phyloP scores from a whole-genome alignment of 2,113 vertebrate genomes.

The Phalacrocorax brasilianus region DNA sequence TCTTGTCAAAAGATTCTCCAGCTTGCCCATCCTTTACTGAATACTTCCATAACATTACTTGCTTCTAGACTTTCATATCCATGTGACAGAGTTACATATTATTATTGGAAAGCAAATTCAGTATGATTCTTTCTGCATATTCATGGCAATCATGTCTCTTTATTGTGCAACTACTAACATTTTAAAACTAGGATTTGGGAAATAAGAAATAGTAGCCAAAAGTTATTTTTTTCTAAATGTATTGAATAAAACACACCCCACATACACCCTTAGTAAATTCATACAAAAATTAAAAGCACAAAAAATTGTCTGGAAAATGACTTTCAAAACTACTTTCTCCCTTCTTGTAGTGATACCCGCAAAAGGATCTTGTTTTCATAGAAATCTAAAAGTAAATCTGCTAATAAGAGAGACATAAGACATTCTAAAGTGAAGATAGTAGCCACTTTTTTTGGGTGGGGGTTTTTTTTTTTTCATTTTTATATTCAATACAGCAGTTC shows the following conservation, averaged over 20 bases:
- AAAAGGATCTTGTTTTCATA: not conserved
- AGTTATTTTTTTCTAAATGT: accelerated
- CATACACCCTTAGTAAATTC: not conserved
- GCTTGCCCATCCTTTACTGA: not conserved
- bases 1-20: not conserved
- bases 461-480: not conserved
- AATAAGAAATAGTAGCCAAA: not conserved
- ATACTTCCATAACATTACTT: not conserved
- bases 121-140: not conserved
- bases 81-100: not conserved
- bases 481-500: not conserved
- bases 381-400: not conserved
- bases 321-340: not conserved
- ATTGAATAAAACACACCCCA: accelerated
- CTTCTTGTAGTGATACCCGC: not conserved
- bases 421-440: not conserved
- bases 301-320: not conserved
- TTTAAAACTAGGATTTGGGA: not conserved
- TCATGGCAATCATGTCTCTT: not conserved
- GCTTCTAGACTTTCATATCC: not conserved
- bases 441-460: not conserved
- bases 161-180: not conserved
- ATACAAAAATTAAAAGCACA: not conserved
- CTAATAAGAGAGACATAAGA: not conserved
- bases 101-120: not conserved